Percentiles rank a stretch among this genome's conserved stretches.
Evolutionary conservation across 2,113 vertebrate genomes (phyloP).

Genomic region (Bubo bubo): DNA sequence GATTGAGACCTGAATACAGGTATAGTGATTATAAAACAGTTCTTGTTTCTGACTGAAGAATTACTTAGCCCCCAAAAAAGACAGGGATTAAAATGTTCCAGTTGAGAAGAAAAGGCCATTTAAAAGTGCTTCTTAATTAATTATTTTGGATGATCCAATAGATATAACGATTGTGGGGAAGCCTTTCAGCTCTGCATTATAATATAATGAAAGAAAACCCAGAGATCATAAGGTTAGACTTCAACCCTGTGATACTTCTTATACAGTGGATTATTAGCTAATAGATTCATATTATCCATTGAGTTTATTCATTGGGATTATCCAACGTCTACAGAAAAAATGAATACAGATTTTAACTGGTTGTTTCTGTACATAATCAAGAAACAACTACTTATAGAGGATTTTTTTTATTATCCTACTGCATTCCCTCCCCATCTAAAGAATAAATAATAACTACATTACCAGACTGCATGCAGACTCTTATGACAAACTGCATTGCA

Average conservation of each 20-base stretch:
- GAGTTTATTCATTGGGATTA: neutral
- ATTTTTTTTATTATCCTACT: neutral
- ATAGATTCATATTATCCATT: neutral
- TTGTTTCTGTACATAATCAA: neutral
- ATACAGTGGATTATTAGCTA: neutral
- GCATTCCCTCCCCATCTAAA: neutral
- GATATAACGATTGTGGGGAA: neutral
- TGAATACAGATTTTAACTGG: neutral
- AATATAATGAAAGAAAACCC: neutral
- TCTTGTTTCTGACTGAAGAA: neutral
- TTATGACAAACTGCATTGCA: neutral
- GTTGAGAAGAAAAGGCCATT: neutral
- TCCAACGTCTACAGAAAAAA: neutral
- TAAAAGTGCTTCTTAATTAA: neutral
- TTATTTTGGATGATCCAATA: neutral
- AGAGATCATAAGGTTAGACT: neutral
- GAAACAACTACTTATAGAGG: neutral
- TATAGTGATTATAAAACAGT: neutral
- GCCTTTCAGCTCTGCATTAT: neutral
- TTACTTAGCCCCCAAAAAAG: neutral
- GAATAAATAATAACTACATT: neutral
- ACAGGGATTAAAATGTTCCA: neutral
- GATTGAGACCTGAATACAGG: neutral
- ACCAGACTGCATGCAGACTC: neutral
- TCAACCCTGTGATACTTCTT: neutral